Evolutionary conservation across 2,113 vertebrate genomes (phyloP).

Genomic region (Sterna hirundo): DNA sequence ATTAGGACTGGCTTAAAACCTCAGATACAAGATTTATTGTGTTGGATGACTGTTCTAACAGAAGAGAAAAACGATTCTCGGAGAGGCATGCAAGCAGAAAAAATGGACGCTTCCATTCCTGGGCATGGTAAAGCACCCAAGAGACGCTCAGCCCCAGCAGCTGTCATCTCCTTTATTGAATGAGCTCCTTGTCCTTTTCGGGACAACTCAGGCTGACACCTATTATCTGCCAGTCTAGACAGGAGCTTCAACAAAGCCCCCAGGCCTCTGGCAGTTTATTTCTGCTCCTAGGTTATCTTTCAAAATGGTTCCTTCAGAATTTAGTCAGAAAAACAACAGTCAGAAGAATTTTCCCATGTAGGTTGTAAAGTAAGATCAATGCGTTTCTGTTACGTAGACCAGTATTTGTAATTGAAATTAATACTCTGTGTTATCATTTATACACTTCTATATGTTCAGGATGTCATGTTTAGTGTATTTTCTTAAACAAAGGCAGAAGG

Average conservation of each 20-base stretch:
- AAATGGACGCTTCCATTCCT: background rate
- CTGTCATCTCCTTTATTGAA: background rate
- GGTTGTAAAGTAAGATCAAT: background rate
- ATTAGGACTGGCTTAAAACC: background rate
- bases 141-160: background rate
- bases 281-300: background rate
- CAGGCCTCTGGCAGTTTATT: background rate
- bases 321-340: background rate
- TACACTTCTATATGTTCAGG: background rate
- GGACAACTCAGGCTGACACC: background rate
- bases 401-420: background rate
- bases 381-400: accelerated
- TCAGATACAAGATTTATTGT: accelerated
- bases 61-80: background rate
- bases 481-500: background rate
- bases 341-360: background rate
- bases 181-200: background rate
- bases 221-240: background rate
- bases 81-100: background rate
- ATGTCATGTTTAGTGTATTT: background rate
- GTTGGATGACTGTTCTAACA: background rate
- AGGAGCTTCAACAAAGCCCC: background rate
- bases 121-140: background rate
- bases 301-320: background rate
- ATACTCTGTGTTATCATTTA: background rate